These are phyloP conservation scores for Vipera ursinii DNA, from an alignment of 2,797 vertebrate genomes.

Conservation along the genomic window DNA sequence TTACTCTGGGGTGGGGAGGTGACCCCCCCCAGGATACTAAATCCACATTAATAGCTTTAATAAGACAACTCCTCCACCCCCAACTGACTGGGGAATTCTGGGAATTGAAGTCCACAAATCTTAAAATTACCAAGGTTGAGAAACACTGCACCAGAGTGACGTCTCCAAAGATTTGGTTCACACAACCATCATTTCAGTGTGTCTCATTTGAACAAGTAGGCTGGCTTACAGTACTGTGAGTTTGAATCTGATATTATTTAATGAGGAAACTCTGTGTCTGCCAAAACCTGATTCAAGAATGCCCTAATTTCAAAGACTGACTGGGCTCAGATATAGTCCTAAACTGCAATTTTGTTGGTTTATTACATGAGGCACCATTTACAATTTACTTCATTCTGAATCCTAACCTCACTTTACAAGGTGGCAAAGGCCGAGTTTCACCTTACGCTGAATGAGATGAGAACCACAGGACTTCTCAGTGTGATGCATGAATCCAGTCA, in stretches of 20 bases:
- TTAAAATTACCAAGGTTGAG: too few relatives aligned
- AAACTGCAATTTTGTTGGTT: background rate
- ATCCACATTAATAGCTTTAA: background rate
- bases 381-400: background rate
- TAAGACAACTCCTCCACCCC: too few relatives aligned
- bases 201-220: background rate
- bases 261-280: background rate
- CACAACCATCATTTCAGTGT: background rate
- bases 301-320: background rate
- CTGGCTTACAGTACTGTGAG: background rate
- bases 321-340: background rate
- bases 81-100: background rate
- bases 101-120: too few relatives aligned
- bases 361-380: background rate
- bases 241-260: background rate
- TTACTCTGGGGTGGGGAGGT: background rate
- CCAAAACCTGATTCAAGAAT: background rate
- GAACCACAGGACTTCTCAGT: background rate
- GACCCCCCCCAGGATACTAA: background rate
- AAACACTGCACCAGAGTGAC: too few relatives aligned
- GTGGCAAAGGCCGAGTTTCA: background rate
- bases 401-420: background rate
- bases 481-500: background rate
- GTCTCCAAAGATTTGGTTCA: background rate
- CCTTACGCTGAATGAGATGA: background rate